Percentiles rank a stretch among this genome's conserved stretches.
These are phyloP conservation scores for Pogonomyrmex barbatus DNA, from an alignment of 1,140 invertebrate species.

Conservation along the genomic window DNA sequence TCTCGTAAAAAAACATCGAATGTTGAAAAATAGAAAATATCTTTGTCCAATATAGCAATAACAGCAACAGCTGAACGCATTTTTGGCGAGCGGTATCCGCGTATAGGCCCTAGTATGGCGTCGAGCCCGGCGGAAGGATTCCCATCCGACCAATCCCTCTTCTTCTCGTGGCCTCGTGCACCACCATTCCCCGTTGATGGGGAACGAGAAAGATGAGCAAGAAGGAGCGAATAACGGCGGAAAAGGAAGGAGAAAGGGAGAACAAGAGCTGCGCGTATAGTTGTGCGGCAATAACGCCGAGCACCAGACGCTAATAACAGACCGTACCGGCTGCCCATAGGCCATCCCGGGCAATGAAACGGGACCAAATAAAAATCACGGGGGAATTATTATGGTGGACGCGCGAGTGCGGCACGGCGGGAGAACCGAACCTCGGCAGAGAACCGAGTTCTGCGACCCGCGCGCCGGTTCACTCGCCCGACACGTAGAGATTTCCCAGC, in stretches of 20 bases:
- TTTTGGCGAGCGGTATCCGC: conserved; percentile 63
- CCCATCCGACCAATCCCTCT: conserved; percentile 82
- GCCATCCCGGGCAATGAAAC: conserved; percentile 85
- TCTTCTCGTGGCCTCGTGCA: conserved; percentile 72
- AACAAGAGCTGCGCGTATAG: conserved; percentile 79
- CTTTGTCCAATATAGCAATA: not conserved
- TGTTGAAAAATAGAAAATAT: not conserved
- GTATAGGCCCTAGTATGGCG: conserved; percentile 76
- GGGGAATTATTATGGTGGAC: conserved; percentile 86
- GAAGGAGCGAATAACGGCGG: conserved; percentile 58
- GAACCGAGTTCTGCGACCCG: conserved; percentile 64
- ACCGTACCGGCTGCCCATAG: conserved; percentile 85
- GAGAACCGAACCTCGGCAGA: conserved; percentile 68
- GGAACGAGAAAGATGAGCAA: conserved; percentile 75
- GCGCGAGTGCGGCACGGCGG: conserved; percentile 76
- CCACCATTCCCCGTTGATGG: conserved; percentile 74
- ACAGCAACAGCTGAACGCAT: conserved; percentile 14
- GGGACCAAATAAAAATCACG: conserved; percentile 85
- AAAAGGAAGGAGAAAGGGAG: conserved; percentile 72
- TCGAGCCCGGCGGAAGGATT: conserved; percentile 74
- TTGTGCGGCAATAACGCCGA: conserved; percentile 85
- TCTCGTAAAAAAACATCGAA: not conserved
- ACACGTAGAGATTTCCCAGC: conserved; percentile 65
- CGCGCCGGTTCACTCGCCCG: conserved; percentile 31
- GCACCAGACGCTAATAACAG: conserved; percentile 87